Evolutionary conservation across 2,888 invertebrate genomes (phyloP).

Genomic region (Crematogaster levior): DNA sequence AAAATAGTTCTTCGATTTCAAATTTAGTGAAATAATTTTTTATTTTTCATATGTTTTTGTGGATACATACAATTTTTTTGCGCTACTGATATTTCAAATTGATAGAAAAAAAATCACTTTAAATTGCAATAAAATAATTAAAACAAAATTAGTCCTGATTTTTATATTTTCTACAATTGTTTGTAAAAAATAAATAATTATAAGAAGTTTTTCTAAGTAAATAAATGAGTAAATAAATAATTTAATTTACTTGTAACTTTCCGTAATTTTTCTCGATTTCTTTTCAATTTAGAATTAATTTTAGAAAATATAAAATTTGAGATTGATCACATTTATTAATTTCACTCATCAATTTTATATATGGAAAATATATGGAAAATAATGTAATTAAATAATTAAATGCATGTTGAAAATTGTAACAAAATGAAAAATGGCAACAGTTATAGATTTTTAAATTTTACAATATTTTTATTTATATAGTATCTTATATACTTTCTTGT

Average conservation of each 20-base stretch:
- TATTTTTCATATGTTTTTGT: not conserved
- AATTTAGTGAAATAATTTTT: not conserved
- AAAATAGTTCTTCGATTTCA: not conserved
- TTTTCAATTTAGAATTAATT: not conserved
- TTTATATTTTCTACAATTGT: not conserved
- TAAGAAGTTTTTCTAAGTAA: not conserved
- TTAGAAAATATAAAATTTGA: not conserved
- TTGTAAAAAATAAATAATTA: not conserved
- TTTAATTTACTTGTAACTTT: too few species aligned
- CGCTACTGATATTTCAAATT: not conserved
- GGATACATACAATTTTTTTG: not conserved
- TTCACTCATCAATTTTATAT: not conserved
- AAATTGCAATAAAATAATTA: slow-evolving; percentile 8
- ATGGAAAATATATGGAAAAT: not conserved
- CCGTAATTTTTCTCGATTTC: not conserved
- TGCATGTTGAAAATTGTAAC: not conserved
- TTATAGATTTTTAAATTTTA: not conserved
- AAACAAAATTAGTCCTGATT: not conserved
- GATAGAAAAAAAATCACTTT: not conserved
- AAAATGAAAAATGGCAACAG: not conserved
- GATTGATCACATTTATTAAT: not conserved
- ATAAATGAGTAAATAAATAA: too few species aligned
- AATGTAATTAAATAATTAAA: not conserved
- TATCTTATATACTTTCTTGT: not conserved
- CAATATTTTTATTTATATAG: not conserved